A percentile compares a stretch with the other conserved stretches of the same genome.
Conservation (phyloP, 1,140 invertebrate genomes). For the Macrostomum lignano region DNA sequence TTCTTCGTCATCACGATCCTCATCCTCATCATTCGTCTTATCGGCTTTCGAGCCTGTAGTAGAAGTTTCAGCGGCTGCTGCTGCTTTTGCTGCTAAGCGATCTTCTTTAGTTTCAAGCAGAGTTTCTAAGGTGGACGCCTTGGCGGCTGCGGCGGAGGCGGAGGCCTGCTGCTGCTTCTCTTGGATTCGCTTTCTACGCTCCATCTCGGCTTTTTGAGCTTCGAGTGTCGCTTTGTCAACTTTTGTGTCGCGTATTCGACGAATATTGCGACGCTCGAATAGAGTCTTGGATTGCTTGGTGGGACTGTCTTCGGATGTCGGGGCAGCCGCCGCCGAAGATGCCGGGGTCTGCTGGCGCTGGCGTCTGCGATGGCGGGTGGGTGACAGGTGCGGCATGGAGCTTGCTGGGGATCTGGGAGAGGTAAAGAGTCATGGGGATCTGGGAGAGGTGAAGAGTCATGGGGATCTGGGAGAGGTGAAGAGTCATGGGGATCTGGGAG, state of each 20-base stretch:
- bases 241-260: conserved; percentile 44
- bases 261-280: conserved; percentile 3
- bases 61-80: conserved; percentile 10
- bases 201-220: conserved; percentile 64
- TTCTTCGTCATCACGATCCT: conserved; percentile 8
- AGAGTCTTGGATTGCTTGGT: too few species aligned
- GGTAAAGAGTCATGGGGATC: too few species aligned
- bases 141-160: not conserved
- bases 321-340: too few species aligned
- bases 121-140: not conserved
- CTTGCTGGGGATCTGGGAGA: too few species aligned
- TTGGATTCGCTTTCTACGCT: conserved; percentile 32
- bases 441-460: too few species aligned
- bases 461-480: too few species aligned
- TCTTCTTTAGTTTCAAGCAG: not conserved
- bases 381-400: too few species aligned
- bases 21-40: conserved; percentile 10
- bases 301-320: too few species aligned
- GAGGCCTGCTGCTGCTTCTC: conserved; percentile 6
- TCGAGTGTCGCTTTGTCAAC: conserved; percentile 62
- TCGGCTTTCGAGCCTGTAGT: conserved; percentile 9
- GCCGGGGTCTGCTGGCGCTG: too few species aligned
- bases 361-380: too few species aligned
- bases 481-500: too few species aligned
- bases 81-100: not conserved